A percentile compares a stretch with the other conserved stretches of the same genome.
Evolutionary conservation across 1,140 invertebrate genomes (phyloP).

Genomic region (Acyrthosiphon pisum): DNA sequence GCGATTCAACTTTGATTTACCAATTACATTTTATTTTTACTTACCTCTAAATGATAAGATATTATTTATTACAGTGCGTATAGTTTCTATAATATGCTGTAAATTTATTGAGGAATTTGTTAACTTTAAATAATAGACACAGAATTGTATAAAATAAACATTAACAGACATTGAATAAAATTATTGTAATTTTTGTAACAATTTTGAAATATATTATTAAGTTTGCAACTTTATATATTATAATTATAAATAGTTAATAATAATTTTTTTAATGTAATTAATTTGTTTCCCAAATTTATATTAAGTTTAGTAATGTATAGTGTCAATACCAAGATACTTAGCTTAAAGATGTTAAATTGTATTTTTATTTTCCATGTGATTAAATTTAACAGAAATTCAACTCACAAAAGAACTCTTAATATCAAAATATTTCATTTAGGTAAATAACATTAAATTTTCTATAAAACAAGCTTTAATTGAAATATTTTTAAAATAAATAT

Average conservation of each 20-base stretch:
- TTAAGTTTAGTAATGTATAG: slow-evolving; percentile 13
- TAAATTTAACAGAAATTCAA: not conserved
- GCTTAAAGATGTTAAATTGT: not conserved
- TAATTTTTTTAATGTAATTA: not conserved
- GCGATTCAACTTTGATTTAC: not conserved
- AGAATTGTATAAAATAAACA: slow-evolving; percentile 4
- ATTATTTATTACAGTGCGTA: not conserved
- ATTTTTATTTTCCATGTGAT: not conserved
- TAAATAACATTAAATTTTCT: not conserved
- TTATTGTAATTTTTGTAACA: slow-evolving; percentile 37
- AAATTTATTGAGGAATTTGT: slow-evolving; percentile 10
- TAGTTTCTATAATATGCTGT: slow-evolving; percentile 17
- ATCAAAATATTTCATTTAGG: slow-evolving; percentile 11
- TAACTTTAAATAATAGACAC: not conserved
- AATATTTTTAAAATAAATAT: not conserved
- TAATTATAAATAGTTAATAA: slow-evolving; percentile 27
- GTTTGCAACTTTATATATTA: slow-evolving; percentile 38
- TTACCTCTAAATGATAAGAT: not conserved
- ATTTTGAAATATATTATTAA: slow-evolving; percentile 37
- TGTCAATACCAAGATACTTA: not conserved
- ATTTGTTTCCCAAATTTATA: slow-evolving; percentile 12
- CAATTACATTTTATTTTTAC: not conserved
- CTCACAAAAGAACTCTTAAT: not conserved
- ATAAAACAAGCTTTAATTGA: not conserved
- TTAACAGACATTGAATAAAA: slow-evolving; percentile 12